These are phyloP conservation scores for Glaucopsyche alexis DNA, from an alignment of 2,888 invertebrate genomes.

Conservation along the genomic window DNA sequence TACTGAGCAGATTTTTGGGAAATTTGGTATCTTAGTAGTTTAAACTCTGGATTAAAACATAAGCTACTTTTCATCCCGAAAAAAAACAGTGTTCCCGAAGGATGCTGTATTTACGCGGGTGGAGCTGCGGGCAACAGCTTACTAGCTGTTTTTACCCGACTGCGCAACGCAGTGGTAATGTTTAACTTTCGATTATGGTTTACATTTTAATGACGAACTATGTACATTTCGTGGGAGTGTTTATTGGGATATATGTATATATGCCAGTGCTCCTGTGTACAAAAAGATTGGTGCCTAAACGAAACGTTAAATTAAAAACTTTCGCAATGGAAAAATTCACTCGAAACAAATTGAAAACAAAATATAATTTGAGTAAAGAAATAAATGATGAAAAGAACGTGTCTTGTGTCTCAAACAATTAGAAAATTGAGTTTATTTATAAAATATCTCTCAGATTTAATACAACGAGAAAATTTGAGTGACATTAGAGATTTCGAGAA, in stretches of 20 bases:
- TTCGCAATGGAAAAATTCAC: neutral
- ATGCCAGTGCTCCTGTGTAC: neutral
- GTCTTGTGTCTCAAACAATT: neutral
- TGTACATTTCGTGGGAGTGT: too few species aligned
- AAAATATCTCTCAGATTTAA: constrained; percentile 10
- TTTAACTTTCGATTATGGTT: neutral
- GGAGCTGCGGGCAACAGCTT: too few species aligned
- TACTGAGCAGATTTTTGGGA: too few species aligned
- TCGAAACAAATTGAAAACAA: neutral
- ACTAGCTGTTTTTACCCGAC: too few species aligned
- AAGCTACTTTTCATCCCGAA: too few species aligned
- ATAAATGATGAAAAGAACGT: neutral
- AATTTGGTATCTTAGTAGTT: too few species aligned
- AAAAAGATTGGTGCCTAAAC: neutral
- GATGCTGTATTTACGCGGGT: too few species aligned
- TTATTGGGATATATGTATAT: too few species aligned
- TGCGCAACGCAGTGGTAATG: too few species aligned
- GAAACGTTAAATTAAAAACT: neutral
- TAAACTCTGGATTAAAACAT: too few species aligned
- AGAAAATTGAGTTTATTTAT: constrained; percentile 17
- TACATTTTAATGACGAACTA: neutral
- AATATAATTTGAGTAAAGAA: neutral
- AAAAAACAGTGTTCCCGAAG: too few species aligned
- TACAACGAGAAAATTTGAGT: constrained; percentile 8
- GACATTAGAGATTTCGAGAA: neutral